Evolutionary conservation across 2,888 invertebrate species (phyloP).

Genomic region (Agelastica alni): DNA sequence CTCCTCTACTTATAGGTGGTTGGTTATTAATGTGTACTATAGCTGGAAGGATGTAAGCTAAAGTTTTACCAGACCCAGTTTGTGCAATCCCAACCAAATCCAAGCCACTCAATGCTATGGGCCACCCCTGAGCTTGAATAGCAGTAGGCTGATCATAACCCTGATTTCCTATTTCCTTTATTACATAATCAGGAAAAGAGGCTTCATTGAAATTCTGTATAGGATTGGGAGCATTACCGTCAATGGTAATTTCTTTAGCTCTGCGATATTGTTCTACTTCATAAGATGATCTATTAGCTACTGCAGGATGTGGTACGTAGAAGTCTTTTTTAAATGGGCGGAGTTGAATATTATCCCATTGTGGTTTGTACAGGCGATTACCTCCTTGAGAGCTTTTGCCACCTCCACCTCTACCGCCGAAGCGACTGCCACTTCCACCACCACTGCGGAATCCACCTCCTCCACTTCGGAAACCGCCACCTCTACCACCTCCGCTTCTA

Average conservation of each 20-base stretch:
- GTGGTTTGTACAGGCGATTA: constrained; percentile 62
- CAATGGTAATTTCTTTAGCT: constrained; percentile 84
- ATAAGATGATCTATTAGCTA: constrained; percentile 66
- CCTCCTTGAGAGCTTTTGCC: constrained; percentile 51
- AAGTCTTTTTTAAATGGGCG: constrained; percentile 87
- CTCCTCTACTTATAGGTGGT: constrained; percentile 76
- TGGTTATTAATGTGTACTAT: constrained; percentile 90
- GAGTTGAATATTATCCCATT: constrained; percentile 76
- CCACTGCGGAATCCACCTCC: constrained; percentile 40
- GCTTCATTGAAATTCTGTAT: constrained; percentile 80
- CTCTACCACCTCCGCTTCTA: constrained; percentile 56
- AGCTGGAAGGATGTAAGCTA: constrained; percentile 82
- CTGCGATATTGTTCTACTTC: constrained; percentile 76
- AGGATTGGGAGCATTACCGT: constrained; percentile 75
- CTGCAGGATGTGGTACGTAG: constrained; percentile 74
- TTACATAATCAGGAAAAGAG: constrained; percentile 76
- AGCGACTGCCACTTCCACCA: constrained; percentile 48
- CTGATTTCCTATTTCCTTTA: constrained; percentile 74
- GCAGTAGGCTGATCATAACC: constrained; percentile 72
- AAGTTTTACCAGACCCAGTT: constrained; percentile 81
- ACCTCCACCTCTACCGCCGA: constrained; percentile 46
- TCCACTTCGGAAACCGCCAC: constrained; percentile 46
- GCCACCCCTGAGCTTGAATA: constrained; percentile 90
- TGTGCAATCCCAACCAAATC: constrained; percentile 90
- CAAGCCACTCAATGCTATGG: constrained; percentile 79